These are phyloP conservation scores for Progne subis DNA, from an alignment of 2,113 vertebrate species.

Conservation along the genomic window DNA sequence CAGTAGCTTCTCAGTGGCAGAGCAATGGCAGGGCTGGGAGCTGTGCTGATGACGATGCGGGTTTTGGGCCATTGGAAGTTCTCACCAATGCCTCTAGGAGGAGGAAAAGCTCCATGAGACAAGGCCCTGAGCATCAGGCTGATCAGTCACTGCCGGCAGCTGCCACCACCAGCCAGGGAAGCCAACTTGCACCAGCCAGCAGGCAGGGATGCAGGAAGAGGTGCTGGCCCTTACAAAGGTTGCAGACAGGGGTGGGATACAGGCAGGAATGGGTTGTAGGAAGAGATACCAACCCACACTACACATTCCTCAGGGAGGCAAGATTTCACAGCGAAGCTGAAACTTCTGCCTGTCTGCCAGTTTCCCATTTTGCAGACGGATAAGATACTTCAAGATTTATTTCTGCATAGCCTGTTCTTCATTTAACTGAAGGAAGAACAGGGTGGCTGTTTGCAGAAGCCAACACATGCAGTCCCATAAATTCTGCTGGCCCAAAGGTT, in stretches of 20 bases:
- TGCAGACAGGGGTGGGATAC: not conserved
- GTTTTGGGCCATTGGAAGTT: not conserved
- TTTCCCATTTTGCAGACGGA: not conserved
- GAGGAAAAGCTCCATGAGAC: constrained; percentile 35
- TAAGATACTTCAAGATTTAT: not conserved
- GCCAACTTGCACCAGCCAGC: not conserved
- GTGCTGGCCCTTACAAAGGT: not conserved
- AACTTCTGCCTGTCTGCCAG: not conserved
- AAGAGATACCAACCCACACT: not conserved
- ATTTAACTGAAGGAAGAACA: not conserved
- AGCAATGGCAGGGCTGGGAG: not conserved
- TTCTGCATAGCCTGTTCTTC: not conserved
- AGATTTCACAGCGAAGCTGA: not conserved
- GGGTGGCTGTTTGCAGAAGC: not conserved
- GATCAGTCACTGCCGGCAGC: not conserved
- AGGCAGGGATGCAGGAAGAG: not conserved
- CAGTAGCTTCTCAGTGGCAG: not conserved
- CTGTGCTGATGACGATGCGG: not conserved
- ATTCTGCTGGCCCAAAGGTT: not conserved
- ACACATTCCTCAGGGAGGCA: not conserved
- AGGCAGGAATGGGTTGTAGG: not conserved
- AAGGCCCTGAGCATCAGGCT: not conserved
- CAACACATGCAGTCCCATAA: not conserved
- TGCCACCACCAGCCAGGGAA: not conserved
- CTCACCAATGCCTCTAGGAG: constrained; percentile 55